Percentiles rank a stretch among this genome's conserved stretches.
These are phyloP conservation scores for Abramis brama DNA, from an alignment of 2,113 vertebrate genomes.

Conservation along the genomic window DNA sequence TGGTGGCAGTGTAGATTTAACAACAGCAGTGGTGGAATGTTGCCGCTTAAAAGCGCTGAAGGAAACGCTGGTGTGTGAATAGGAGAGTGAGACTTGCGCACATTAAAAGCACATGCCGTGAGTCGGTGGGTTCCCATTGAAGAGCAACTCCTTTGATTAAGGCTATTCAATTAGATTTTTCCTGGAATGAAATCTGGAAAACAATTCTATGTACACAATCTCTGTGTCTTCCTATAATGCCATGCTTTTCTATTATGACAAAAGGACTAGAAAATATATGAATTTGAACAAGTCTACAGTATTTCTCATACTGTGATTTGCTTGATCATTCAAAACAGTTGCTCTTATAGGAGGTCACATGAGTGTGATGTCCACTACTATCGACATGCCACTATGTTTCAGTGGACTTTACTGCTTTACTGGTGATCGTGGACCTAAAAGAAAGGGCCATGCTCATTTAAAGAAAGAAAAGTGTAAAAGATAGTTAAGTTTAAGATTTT, in stretches of 20 bases:
- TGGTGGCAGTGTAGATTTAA: neutral
- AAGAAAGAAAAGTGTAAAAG: neutral
- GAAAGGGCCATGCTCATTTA: neutral
- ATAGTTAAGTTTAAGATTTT: neutral
- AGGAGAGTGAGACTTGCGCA: neutral
- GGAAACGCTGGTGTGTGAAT: neutral
- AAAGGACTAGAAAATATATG: neutral
- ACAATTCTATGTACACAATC: neutral
- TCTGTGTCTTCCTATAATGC: neutral
- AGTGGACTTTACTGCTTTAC: neutral
- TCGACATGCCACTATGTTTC: neutral
- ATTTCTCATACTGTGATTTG: neutral
- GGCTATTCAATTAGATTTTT: neutral
- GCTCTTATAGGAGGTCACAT: neutral
- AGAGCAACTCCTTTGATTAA: conserved; percentile 14
- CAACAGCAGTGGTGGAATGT: neutral
- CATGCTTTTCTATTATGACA: neutral
- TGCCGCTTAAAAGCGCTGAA: neutral
- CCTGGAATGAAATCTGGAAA: neutral
- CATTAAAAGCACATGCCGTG: neutral
- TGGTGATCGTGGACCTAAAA: neutral
- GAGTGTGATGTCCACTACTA: neutral
- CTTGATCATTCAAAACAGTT: conserved; percentile 1
- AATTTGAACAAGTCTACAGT: neutral
- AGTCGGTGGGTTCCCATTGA: neutral